A percentile compares a stretch with the other conserved stretches of the same genome.
Conservation (phyloP, 2,888 invertebrate genomes). For the Drosophila seclusa region DNA sequence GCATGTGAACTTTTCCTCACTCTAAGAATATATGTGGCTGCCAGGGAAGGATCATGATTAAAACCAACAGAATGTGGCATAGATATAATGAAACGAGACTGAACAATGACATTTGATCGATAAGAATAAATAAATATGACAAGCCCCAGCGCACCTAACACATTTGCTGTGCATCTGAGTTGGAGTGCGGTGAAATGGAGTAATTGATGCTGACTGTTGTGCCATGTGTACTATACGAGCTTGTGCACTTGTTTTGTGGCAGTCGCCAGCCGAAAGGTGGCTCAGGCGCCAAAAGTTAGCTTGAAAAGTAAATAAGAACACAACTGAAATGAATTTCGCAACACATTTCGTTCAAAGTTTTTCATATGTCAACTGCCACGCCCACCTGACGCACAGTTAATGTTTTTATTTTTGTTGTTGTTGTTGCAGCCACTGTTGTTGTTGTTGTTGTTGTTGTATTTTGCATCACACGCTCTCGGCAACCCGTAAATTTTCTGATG, state of each 20-base stretch:
- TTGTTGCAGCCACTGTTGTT: neutral
- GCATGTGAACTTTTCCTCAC: neutral
- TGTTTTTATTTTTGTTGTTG: neutral
- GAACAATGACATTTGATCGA: constrained; percentile 55
- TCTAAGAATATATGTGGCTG: neutral
- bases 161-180: neutral
- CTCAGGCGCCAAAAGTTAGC: constrained; percentile 33
- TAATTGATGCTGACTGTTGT: constrained; percentile 1
- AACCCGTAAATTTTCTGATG: neutral
- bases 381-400: constrained; percentile 34
- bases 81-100: constrained; percentile 26
- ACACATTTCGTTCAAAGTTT: constrained; percentile 52
- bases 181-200: neutral
- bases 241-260: constrained; percentile 59
- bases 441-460: neutral
- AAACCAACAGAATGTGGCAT: constrained; percentile 8
- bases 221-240: constrained; percentile 52
- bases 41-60: constrained; percentile 1
- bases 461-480: constrained; percentile 31
- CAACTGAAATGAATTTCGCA: constrained; percentile 67
- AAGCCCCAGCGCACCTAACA: constrained; percentile 9
- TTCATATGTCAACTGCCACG: constrained; percentile 55
- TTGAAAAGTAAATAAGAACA: constrained; percentile 70
- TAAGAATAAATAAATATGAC: constrained; percentile 49
- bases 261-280: constrained; percentile 28